phyloP scores from a whole-genome alignment of 2,113 vertebrate genomes.

The Motacilla tschutschensis region DNA sequence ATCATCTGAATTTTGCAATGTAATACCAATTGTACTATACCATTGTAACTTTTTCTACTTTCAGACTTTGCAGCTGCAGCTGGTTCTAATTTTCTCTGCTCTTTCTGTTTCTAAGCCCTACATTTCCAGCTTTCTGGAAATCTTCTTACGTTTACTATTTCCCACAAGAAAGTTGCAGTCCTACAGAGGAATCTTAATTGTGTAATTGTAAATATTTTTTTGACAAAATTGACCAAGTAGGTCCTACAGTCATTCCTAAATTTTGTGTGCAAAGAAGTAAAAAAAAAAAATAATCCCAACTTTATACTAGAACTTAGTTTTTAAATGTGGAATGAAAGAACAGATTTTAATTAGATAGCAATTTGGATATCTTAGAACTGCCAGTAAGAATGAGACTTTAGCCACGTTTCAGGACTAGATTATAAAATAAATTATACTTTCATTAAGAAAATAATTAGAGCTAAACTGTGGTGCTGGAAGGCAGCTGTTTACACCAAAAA shows the following conservation, averaged over 20 bases:
- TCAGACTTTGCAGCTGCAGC: not conserved
- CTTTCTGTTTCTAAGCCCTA: not conserved
- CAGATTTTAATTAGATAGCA: not conserved
- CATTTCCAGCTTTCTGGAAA: not conserved
- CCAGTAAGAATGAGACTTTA: not conserved
- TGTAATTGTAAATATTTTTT: constrained; percentile 11
- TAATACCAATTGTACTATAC: not conserved
- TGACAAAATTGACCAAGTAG: not conserved
- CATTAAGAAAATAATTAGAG: not conserved
- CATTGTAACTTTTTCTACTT: not conserved
- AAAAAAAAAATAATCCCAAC: not conserved
- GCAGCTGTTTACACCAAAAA: not conserved
- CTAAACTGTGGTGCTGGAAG: not conserved
- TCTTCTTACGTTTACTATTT: not conserved
- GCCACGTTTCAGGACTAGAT: not conserved
- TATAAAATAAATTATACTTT: not conserved
- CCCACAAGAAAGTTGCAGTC: not conserved
- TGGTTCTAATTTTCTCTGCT: not conserved
- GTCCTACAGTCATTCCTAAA: not conserved
- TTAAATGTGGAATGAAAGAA: not conserved
- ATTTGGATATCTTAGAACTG: not conserved
- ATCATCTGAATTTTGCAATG: not conserved
- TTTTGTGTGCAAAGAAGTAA: not conserved
- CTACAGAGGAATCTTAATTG: not conserved
- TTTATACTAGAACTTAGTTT: not conserved